Base-by-base conservation (phyloP, 2,888 invertebrate species). In the Erebia epiphron region DNA sequence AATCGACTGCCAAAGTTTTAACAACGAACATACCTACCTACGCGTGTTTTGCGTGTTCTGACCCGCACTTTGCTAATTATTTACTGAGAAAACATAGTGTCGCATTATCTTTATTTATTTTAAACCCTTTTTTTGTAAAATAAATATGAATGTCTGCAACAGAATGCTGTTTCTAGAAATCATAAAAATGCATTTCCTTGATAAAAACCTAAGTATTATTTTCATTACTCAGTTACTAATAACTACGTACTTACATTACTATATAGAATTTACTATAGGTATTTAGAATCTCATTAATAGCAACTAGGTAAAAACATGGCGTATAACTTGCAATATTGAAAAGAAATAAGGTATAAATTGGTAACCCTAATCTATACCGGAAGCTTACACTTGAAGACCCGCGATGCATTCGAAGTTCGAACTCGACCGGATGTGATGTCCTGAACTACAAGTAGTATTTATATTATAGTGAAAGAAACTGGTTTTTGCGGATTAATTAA, bases 361-460 rank as follows among this genome's bases (percentile, higher is more conserved):
- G 11, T 73, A 79, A 72, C 79, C 79, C 79, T 79, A 70, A 21
- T 9, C 4, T 8, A 13, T 14, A 71, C 70, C 78, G 79, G 79
- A 79, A 78, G 75, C 69, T 58, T 66, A 67, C 71, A 75, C 77
- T 79, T 76, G 75, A 73, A 74, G 74, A 75, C 73, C 73, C 72
- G 69, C 73, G 74, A 72, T 75, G 75, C 72, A 72, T 73, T 73
- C 74, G 58, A 67, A 67, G 71, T 73, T 73, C 74, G 49, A 67
- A 67, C 64, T n/a, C n/a, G 58, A 68, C 74, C 77, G 75, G 76
- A 75, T 70, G 76, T 72, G 72, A 67, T 70, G 74, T 70, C 75
- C 76, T 68, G 73, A 68, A 61, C 41, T 21, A 14, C 66, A 18
- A n/a, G n/a, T n/a, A n/a, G n/a, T n/a, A n/a, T n/a, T n/a, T n/a